Evolutionary conservation across 2,888 invertebrate species (phyloP).

Genomic region (Calliopum simillimum): DNA sequence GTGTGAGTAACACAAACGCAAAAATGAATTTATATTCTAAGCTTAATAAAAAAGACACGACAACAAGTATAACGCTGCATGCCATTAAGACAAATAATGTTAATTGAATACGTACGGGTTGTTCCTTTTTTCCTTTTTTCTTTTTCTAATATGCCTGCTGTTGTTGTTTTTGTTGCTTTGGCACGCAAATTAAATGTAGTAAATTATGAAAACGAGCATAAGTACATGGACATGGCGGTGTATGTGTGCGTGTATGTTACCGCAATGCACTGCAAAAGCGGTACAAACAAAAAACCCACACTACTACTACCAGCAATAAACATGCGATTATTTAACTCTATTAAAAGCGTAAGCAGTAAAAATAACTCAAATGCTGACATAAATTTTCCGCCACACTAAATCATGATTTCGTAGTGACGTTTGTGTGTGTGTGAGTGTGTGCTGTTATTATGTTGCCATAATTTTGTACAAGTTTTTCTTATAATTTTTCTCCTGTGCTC

Average conservation of each 20-base stretch:
- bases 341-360: too few species aligned
- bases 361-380: constrained; percentile 12
- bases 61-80: neutral
- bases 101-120: constrained; percentile 16
- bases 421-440: too few species aligned
- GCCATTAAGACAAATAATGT: constrained; percentile 17
- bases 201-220: neutral
- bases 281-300: too few species aligned
- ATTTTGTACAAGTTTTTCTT: neutral
- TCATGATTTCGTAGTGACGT: too few species aligned
- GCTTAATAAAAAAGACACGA: constrained; percentile 10
- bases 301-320: too few species aligned
- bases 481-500: neutral
- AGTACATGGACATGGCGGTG: too few species aligned
- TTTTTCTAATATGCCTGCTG: neutral
- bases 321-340: too few species aligned
- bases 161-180: neutral
- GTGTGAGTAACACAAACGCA: constrained; percentile 6
- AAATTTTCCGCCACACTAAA: constrained; percentile 31
- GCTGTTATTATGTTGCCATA: too few species aligned
- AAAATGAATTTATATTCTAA: constrained; percentile 19
- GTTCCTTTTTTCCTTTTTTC: neutral
- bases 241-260: too few species aligned
- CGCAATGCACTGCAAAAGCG: too few species aligned
- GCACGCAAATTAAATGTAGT: constrained; percentile 18